Evolutionary conservation across 2,797 vertebrate species (phyloP).

Genomic region (Lithobates pipiens): DNA sequence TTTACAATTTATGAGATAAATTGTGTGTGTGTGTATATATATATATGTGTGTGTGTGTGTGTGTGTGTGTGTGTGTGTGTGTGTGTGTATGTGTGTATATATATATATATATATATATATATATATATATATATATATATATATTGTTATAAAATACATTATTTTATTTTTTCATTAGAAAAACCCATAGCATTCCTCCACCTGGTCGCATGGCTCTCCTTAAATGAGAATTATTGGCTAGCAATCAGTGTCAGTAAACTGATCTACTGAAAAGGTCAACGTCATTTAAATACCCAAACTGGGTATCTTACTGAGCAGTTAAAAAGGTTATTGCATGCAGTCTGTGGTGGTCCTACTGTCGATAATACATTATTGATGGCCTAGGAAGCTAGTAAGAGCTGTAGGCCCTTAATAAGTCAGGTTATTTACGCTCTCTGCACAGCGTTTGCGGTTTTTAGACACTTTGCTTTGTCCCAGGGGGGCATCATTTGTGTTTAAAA

Average conservation of each 20-base stretch:
- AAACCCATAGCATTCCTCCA: neutral
- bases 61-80: too few relatives aligned
- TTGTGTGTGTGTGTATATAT: too few relatives aligned
- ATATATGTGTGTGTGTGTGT: too few relatives aligned
- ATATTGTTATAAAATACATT: too few relatives aligned
- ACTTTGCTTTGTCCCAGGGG: constrained; percentile 60
- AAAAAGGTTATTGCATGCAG: constrained; percentile 62
- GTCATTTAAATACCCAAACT: constrained; percentile 69
- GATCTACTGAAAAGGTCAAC: constrained; percentile 33
- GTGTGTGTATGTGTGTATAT: neutral
- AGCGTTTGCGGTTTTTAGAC: constrained; percentile 35
- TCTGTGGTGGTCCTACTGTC: constrained; percentile 61
- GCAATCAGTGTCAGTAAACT: constrained; percentile 25
- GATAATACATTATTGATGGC: constrained; percentile 70
- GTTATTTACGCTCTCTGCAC: constrained; percentile 59
- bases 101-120: too few relatives aligned
- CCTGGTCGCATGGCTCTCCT: neutral
- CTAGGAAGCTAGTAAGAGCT: constrained; percentile 63
- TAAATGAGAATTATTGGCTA: neutral
- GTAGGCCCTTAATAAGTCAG: constrained; percentile 61
- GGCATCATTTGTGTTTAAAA: constrained; percentile 61
- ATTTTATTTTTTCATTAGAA: too few relatives aligned
- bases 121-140: too few relatives aligned
- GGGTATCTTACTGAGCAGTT: constrained; percentile 70
- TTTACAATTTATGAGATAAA: too few relatives aligned